Base-by-base conservation (phyloP, 1,140 invertebrate genomes). In the Drosophila ananassae region DNA sequence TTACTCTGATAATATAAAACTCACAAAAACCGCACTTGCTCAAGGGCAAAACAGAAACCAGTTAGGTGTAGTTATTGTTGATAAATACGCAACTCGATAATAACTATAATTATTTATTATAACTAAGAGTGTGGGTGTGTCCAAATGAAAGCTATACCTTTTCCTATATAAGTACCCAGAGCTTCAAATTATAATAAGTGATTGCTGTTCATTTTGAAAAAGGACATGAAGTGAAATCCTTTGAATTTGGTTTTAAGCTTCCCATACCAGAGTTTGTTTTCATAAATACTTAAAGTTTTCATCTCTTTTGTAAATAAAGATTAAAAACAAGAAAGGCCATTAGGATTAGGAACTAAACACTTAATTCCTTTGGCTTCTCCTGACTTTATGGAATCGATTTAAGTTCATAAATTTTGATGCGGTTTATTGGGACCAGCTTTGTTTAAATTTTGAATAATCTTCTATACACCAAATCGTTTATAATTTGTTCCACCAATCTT, bases 401-500 rank as follows among this genome's bases (percentile, higher is more conserved):
- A 21, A 17, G 37, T 41, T 39, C 3, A 12, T 10, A 37, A 37
- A 37, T 32, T 32, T 32, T 32, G 25, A 32, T 32, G 21, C 30
- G 17, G 52, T 32, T 58, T 21, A 22, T 28, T 12, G 64, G 79
- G 79, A 82, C 79, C 79, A 82, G 62, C 30, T 71, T 85, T 55
- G 64, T 73, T 83, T 80, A 37, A 28, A 68, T 56, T 56, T 85
- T 55, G 64, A 73, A 85, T 80, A 37, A 37, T 56, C 48, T 50
- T 73, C 73, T 73, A 44, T 75, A 59, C 72, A 44, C 25, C 44
- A 24, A 44, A n/a, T 13, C 24, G 61, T 41, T 25, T 47, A 22
- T 25, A 39, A 73, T 76, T 56, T 28, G 30, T 25, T 47, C 34
- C 30, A 37, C 12, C 48, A 59, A 13, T 69, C 47, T 68, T 48